Evolutionary conservation across 2,888 invertebrate genomes (phyloP).

Genomic region (Pyralis farinalis): DNA sequence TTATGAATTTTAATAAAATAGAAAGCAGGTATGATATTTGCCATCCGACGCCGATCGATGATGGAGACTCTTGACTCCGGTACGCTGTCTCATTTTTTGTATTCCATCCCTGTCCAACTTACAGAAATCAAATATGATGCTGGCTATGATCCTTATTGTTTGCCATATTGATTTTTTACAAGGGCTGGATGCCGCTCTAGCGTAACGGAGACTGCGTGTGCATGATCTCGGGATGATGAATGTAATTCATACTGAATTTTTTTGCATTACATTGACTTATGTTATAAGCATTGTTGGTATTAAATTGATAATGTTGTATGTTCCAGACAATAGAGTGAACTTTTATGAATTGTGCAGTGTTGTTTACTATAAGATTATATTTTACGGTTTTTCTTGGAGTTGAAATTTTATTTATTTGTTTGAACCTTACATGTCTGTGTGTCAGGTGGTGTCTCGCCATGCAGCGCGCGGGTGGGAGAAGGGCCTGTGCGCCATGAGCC

Average conservation of each 20-base stretch:
- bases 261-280: conserved; percentile 6
- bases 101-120: conserved; percentile 57
- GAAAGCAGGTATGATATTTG: conserved; percentile 27
- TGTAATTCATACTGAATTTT: conserved; percentile 18
- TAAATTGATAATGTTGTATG: too few relatives aligned
- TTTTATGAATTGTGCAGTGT: too few relatives aligned
- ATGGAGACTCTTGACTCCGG: conserved; percentile 72
- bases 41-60: conserved; percentile 64
- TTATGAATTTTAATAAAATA: conserved; percentile 25
- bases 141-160: conserved; percentile 63
- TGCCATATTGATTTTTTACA: conserved; percentile 72
- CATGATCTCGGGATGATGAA: conserved; percentile 20
- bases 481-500: conserved; percentile 82
- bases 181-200: conserved; percentile 38
- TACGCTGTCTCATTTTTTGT: conserved; percentile 54
- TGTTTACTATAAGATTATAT: too few relatives aligned
- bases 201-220: conserved; percentile 26
- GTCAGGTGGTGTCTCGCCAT: conserved; percentile 80
- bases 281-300: too few relatives aligned
- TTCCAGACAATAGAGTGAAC: too few relatives aligned
- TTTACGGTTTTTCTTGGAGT: too few relatives aligned
- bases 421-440: conserved; percentile 11
- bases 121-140: conserved; percentile 49
- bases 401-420: too few relatives aligned
- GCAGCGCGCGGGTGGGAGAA: conserved; percentile 81